Conservation (phyloP, 2,113 vertebrate species). For the Prunella fulvescens region DNA sequence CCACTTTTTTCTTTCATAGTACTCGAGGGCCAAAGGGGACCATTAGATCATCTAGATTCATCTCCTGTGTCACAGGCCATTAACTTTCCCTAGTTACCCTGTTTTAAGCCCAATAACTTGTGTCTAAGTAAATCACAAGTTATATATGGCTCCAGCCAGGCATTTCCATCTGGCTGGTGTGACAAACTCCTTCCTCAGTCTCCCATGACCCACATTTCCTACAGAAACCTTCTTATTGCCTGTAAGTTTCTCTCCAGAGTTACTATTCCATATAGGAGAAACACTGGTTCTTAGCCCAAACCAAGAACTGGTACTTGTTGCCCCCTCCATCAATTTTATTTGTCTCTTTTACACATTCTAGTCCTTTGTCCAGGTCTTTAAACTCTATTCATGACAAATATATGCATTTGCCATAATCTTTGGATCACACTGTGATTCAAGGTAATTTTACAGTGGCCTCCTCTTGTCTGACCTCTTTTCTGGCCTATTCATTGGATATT, state of each 20-base stretch:
- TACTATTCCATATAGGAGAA: neutral
- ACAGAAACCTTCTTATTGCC: neutral
- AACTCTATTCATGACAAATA: neutral
- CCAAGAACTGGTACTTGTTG: neutral
- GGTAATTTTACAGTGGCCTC: neutral
- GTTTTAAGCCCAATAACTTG: neutral
- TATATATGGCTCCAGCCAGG: neutral
- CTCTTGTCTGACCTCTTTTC: slow-evolving; percentile 6
- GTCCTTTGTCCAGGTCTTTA: neutral
- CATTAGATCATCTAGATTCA: slow-evolving; percentile 15
- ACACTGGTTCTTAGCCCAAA: neutral
- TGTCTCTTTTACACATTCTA: neutral
- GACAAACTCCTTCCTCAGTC: neutral
- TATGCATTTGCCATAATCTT: neutral
- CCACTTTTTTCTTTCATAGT: neutral
- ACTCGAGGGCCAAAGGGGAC: neutral
- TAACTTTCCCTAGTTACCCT: neutral
- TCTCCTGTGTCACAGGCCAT: slow-evolving; percentile 5
- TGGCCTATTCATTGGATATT: neutral
- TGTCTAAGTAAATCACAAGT: neutral
- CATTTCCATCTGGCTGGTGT: neutral
- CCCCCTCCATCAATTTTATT: neutral
- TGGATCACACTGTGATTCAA: neutral
- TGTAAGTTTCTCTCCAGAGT: neutral
- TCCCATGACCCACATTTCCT: neutral